Evolutionary conservation across 2,113 vertebrate species (phyloP).

Genomic region (Enhydra lutris): DNA sequence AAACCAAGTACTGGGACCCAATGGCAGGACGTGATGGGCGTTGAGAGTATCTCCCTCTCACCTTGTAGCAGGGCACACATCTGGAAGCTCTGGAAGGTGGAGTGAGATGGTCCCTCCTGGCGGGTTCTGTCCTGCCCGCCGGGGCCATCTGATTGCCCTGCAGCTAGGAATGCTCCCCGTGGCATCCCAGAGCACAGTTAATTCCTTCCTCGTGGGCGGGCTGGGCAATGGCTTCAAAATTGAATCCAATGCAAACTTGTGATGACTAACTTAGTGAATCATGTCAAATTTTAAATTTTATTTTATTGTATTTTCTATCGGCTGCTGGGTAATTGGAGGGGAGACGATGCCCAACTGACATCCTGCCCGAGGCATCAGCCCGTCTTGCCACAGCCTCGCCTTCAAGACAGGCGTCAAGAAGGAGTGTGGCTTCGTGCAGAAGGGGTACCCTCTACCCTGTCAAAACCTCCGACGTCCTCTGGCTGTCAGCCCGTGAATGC

Average conservation of each 20-base stretch:
- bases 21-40: fast-evolving
- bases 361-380: slow-evolving; percentile 57
- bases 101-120: fast-evolving
- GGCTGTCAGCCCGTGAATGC: neutral
- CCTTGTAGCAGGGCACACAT: neutral
- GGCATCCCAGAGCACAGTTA: neutral
- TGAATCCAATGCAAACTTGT: slow-evolving; percentile 30
- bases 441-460: neutral
- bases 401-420: slow-evolving; percentile 53
- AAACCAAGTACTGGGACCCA: fast-evolving
- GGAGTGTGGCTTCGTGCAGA: neutral
- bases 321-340: slow-evolving; percentile 64
- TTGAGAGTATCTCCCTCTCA: fast-evolving
- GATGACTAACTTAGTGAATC: slow-evolving; percentile 60
- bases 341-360: slow-evolving; percentile 56
- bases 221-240: neutral
- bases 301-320: slow-evolving; percentile 68
- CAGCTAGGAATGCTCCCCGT: fast-evolving
- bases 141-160: fast-evolving
- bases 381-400: neutral
- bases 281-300: slow-evolving; percentile 51
- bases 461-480: neutral
- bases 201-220: fast-evolving
- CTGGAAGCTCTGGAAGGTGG: neutral
- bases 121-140: fast-evolving